Conservation (phyloP, 2,113 vertebrate species). For the Odocoileus hemionus region DNA sequence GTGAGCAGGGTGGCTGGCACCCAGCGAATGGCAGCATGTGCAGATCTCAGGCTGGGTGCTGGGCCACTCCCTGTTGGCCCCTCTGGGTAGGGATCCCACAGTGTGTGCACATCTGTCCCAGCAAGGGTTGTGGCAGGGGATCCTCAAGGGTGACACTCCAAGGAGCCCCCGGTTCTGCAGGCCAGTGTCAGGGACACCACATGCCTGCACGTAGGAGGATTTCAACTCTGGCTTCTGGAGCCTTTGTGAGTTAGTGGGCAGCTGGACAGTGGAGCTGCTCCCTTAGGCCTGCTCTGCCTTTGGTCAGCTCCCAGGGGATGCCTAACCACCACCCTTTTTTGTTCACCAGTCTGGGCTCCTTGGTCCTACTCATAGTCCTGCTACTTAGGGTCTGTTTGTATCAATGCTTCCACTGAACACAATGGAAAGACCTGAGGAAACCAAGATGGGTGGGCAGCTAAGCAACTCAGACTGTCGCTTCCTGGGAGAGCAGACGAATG, state of each 20-base stretch:
- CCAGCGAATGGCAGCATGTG: background rate
- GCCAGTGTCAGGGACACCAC: too few species aligned
- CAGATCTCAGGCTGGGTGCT: background rate
- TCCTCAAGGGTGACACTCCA: background rate
- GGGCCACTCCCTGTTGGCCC: background rate
- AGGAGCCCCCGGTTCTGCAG: background rate
- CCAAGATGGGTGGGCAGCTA: background rate
- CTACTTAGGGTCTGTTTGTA: background rate
- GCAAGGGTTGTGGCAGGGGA: background rate
- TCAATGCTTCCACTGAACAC: background rate
- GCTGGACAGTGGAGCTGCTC: background rate
- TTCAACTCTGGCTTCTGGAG: too few species aligned
- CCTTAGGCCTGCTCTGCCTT: background rate
- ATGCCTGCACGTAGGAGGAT: accelerated
- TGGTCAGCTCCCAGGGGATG: background rate
- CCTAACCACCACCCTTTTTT: background rate
- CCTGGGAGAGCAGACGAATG: background rate
- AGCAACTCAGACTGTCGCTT: background rate
- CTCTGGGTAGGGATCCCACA: background rate
- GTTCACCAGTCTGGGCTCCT: background rate
- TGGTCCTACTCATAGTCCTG: background rate
- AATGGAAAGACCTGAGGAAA: background rate
- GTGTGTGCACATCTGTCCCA: background rate
- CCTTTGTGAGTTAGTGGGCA: background rate
- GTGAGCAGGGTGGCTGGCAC: accelerated